Percentiles rank a stretch among this genome's conserved stretches.
Evolutionary conservation across 2,113 vertebrate genomes (phyloP).

Genomic region (Amphiprion percula): DNA sequence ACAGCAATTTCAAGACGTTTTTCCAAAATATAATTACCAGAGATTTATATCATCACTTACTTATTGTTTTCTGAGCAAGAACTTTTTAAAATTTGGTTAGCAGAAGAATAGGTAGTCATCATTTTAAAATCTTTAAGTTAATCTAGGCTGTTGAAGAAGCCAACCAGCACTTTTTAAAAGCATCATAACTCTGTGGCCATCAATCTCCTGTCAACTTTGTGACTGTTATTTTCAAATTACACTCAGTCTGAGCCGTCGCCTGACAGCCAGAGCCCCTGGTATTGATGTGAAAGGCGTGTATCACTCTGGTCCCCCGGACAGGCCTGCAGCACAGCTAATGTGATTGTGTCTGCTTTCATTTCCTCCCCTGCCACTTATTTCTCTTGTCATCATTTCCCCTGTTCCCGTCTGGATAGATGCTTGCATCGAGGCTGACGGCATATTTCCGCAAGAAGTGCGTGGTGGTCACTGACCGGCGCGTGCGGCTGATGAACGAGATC

Average conservation of each 20-base stretch:
- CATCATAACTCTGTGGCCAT: slow-evolving; percentile 44
- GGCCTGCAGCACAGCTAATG: slow-evolving; percentile 64
- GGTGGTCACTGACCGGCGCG: slow-evolving; percentile 84
- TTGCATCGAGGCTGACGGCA: slow-evolving; percentile 86
- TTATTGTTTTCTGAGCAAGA: slow-evolving; percentile 9
- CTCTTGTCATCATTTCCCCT: slow-evolving; percentile 67
- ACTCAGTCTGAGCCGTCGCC: slow-evolving; percentile 41
- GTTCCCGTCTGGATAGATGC: slow-evolving; percentile 80
- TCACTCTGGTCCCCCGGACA: slow-evolving; percentile 56
- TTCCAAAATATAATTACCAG: not conserved
- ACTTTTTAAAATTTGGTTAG: not conserved
- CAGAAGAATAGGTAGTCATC: not conserved
- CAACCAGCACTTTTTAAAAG: slow-evolving; percentile 45
- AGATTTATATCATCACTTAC: slow-evolving; percentile 15
- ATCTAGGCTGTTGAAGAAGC: slow-evolving; percentile 28
- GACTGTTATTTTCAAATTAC: slow-evolving; percentile 56
- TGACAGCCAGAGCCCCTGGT: slow-evolving; percentile 50
- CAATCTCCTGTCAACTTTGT: slow-evolving; percentile 54
- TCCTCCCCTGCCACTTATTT: slow-evolving; percentile 70
- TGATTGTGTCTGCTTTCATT: slow-evolving; percentile 79
- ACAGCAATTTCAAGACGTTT: slow-evolving; percentile 4
- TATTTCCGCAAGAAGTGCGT: slow-evolving; percentile 88
- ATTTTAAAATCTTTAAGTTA: slow-evolving; percentile 5
- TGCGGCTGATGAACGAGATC: slow-evolving; percentile 89
- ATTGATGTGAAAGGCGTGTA: slow-evolving; percentile 71